Conservation (phyloP, 2,888 invertebrate species). For the Hipparchia semele region DNA sequence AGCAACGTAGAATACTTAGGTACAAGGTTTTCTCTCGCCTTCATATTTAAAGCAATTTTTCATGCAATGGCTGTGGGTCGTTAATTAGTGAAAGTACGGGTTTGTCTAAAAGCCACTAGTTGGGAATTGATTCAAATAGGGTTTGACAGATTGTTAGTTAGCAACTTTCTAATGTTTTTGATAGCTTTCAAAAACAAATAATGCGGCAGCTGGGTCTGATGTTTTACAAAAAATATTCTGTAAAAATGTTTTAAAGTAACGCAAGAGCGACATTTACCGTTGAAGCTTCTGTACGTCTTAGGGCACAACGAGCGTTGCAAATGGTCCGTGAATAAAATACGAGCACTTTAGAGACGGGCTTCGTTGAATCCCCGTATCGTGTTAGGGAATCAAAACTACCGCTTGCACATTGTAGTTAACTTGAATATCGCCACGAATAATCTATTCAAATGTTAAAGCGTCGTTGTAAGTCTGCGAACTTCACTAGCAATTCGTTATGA, state of each 20-base stretch:
- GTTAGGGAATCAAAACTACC: conserved; percentile 26
- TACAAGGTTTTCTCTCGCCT: too few relatives aligned
- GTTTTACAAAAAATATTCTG: background rate
- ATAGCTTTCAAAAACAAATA: too few relatives aligned
- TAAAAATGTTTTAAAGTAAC: background rate
- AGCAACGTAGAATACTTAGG: too few relatives aligned
- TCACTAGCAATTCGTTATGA: too few relatives aligned
- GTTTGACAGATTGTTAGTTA: too few relatives aligned
- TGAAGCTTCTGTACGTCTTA: conserved; percentile 37
- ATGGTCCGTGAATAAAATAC: conserved; percentile 75
- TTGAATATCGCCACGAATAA: background rate
- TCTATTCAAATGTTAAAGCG: background rate
- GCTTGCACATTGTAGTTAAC: background rate
- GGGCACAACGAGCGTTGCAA: conserved; percentile 51
- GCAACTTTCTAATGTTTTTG: too few relatives aligned
- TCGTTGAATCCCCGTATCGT: conserved; percentile 33
- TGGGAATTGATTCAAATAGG: too few relatives aligned
- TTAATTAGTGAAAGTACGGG: too few relatives aligned
- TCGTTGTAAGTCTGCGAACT: background rate
- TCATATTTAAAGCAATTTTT: too few relatives aligned
- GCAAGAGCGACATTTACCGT: conserved; percentile 3
- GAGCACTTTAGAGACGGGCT: conserved; percentile 46
- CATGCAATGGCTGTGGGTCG: too few relatives aligned
- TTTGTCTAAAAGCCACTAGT: too few relatives aligned
- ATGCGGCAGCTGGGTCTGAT: background rate